Base-by-base conservation (phyloP, 2,888 invertebrate species). In the Taphrorychus bicolor region DNA sequence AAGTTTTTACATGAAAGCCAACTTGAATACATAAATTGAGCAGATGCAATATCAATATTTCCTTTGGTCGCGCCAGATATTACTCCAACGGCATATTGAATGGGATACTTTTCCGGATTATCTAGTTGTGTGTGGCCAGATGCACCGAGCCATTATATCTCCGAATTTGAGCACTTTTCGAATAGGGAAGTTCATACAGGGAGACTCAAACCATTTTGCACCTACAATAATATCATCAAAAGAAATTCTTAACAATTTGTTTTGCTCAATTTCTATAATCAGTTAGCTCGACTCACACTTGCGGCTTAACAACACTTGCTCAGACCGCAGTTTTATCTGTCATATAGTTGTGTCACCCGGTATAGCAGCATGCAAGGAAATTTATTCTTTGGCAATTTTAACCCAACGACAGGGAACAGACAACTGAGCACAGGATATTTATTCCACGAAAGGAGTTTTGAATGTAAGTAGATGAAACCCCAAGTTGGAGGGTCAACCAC, bases 401-500 rank as follows among this genome's bases (percentile, higher is more conserved):
- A 54, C 59, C 61, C 58, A 69, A 59, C 56, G 70, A 69, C 66
- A 16, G 19, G n/a, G 51, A 65, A 70, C 58, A 48, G 62, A 57
- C 68, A 57, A 63, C 57, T 70, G 63, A 61, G 61, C 66, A 63
- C 60, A 40, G 51, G 40, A 71, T 69, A 69, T 70, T 66, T 70
- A 70, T 70, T 61, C 59, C 57, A 63, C 59, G 76, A 77, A 77
- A 80, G 78, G 77, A 79, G 79, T 78, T 80, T 80, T 79, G 77
- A 79, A 79, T 80, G 79, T 79, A 79, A 77, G 77, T 73, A 76
- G 77, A 77, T 75, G 77, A 77, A 79, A 75, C 77, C 76, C 78
- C 78, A 78, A 80, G 78, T 80, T 79, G 74, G 78, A 81, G 82
- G 82, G 82, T 82, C 81, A 82, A 82, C 82, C 82, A 76, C 82